Conservation (phyloP, 2,888 invertebrate species). For the Cabera pusaria region DNA sequence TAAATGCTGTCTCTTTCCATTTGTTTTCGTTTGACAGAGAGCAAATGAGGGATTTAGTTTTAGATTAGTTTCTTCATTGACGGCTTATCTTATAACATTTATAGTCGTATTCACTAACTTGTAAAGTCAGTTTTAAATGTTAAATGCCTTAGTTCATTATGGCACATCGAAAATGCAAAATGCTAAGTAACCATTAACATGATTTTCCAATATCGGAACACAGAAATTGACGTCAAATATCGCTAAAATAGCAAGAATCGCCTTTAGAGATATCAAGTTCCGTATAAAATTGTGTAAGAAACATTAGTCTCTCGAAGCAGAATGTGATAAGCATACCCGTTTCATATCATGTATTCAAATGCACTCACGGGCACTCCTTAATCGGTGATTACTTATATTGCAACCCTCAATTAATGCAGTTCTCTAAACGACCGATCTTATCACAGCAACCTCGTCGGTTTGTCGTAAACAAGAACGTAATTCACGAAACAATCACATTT, state of each 20-base stretch:
- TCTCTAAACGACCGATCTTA: slow-evolving; percentile 2
- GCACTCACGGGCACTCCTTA: slow-evolving; percentile 2
- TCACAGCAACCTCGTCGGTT: slow-evolving; percentile 7
- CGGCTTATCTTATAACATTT: too few relatives aligned
- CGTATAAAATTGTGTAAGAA: slow-evolving; percentile 26
- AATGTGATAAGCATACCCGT: slow-evolving; percentile 19
- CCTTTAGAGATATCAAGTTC: slow-evolving; percentile 14
- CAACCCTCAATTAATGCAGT: slow-evolving; percentile 6
- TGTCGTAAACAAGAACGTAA: slow-evolving; percentile 20
- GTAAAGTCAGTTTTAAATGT: slow-evolving; percentile 14
- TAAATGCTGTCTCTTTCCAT: too few relatives aligned
- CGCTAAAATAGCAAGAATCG: slow-evolving; percentile 22
- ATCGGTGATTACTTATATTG: slow-evolving; percentile 15
- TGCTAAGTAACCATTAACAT: slow-evolving; percentile 20
- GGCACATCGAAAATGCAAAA: slow-evolving; percentile 31
- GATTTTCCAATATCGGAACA: slow-evolving; percentile 10
- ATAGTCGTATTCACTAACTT: slow-evolving; percentile 20
- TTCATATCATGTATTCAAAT: slow-evolving; percentile 9
- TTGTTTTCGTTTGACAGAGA: too few relatives aligned
- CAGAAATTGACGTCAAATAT: slow-evolving; percentile 27
- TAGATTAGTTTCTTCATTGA: too few relatives aligned
- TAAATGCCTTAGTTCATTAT: slow-evolving; percentile 29
- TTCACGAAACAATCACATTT: slow-evolving; percentile 25
- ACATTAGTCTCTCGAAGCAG: slow-evolving; percentile 22
- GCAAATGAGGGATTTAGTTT: too few relatives aligned